phyloP scores from a whole-genome alignment of 1,140 invertebrate species.

The Nymphalis io region DNA sequence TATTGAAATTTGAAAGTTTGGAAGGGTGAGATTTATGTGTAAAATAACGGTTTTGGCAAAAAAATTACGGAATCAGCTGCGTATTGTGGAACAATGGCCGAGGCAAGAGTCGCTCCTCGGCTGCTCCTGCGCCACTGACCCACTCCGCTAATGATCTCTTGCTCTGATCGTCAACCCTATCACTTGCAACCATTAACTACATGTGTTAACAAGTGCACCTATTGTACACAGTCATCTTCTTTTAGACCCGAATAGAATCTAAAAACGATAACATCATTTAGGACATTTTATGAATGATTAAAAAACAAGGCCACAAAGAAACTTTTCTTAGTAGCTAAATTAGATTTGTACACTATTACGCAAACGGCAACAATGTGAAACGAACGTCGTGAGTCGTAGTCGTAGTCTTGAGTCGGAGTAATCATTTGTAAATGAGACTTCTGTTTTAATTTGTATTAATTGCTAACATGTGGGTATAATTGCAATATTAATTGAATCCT shows the following conservation, averaged over 20 bases:
- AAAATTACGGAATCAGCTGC: conserved; percentile 72
- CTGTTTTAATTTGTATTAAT: no score
- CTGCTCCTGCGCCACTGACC: conserved; percentile 31
- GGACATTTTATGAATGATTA: no score
- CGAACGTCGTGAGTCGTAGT: no score
- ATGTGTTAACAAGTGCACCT: conserved; percentile 3
- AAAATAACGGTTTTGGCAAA: conserved; percentile 78
- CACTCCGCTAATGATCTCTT: conserved; percentile 29
- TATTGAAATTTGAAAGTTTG: conserved; percentile 74
- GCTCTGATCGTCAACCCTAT: conserved; percentile 18
- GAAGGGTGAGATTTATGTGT: conserved; percentile 78
- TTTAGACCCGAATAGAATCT: no score
- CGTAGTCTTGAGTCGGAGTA: no score
- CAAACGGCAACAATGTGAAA: no score
- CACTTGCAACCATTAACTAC: conserved; percentile 14
- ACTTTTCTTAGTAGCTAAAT: no score
- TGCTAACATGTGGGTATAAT: no score
- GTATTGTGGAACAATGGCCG: conserved; percentile 19
- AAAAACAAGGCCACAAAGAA: no score
- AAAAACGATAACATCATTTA: background rate
- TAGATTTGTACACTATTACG: no score
- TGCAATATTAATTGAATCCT: no score
- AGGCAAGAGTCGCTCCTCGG: conserved; percentile 16
- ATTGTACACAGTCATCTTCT: background rate
- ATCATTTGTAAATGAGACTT: no score